phyloP scores from a whole-genome alignment of 2,797 vertebrate species.

The Otus scops region DNA sequence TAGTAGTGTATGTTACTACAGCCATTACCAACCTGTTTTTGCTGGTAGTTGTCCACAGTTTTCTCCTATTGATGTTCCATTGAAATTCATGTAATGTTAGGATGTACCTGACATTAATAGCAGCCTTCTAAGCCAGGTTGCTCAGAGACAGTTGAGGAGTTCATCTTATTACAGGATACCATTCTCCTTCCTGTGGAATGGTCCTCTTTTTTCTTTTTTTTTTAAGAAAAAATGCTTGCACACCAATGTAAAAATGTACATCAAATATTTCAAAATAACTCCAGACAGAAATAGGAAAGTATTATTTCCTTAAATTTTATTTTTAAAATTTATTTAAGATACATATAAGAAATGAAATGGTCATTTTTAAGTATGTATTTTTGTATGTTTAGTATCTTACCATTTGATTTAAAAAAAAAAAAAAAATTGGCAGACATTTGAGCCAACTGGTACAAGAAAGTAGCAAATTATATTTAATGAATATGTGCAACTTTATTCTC shows the following conservation, averaged over 20 bases:
- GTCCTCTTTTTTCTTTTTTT: background rate
- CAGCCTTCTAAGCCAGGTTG: background rate
- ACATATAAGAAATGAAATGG: background rate
- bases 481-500: background rate
- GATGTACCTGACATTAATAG: conserved; percentile 18
- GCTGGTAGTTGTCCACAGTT: conserved; percentile 43
- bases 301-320: conserved; percentile 33
- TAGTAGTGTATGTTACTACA: background rate
- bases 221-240: background rate
- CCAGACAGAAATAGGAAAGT: background rate
- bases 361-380: conserved; percentile 14
- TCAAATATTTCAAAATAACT: background rate
- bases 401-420: background rate
- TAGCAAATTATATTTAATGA: background rate
- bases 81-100: background rate
- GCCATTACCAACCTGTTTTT: conserved; percentile 17
- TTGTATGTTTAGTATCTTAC: conserved; percentile 6
- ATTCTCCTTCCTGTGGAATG: conserved; percentile 32
- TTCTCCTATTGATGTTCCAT: conserved; percentile 60
- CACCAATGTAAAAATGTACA: conserved; percentile 7
- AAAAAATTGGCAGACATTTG: background rate
- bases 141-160: background rate
- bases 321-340: conserved; percentile 15
- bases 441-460: background rate
- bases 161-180: background rate